Percentiles rank a stretch among this genome's conserved stretches.
phyloP scores from a whole-genome alignment of 1,140 invertebrate species.

The Brachionus plicatilis region DNA sequence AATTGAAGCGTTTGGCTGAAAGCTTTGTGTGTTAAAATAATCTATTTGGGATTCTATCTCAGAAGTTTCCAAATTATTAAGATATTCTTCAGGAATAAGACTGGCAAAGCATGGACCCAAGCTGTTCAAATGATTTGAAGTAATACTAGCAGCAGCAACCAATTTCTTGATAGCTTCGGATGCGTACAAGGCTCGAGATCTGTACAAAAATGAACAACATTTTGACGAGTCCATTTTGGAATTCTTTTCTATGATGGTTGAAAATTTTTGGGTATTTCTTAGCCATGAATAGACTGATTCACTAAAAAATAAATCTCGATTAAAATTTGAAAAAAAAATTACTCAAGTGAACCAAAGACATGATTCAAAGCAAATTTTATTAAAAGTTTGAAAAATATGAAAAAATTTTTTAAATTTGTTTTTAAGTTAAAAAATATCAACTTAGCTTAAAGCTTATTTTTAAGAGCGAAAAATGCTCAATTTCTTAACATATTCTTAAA shows the following conservation, averaged over 20 bases:
- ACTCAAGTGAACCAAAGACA: no score
- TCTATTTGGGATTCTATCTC: not conserved
- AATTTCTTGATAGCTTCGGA: slow-evolving; percentile 1
- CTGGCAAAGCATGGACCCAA: slow-evolving; percentile 14
- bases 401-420: no score
- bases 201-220: slow-evolving; percentile 18
- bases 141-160: not conserved
- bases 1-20: not conserved
- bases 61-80: not conserved
- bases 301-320: not conserved
- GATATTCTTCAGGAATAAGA: not conserved
- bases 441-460: no score
- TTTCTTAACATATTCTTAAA: no score
- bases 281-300: not conserved
- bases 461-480: no score
- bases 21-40: not conserved
- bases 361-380: no score
- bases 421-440: no score
- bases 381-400: not conserved
- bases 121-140: not conserved
- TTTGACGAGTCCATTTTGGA: not conserved
- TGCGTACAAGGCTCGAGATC: not conserved
- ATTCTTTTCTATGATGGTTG: not conserved
- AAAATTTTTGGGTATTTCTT: not conserved
- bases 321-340: no score